phyloP scores from a whole-genome alignment of 2,797 vertebrate genomes.

The Falco naumanni region DNA sequence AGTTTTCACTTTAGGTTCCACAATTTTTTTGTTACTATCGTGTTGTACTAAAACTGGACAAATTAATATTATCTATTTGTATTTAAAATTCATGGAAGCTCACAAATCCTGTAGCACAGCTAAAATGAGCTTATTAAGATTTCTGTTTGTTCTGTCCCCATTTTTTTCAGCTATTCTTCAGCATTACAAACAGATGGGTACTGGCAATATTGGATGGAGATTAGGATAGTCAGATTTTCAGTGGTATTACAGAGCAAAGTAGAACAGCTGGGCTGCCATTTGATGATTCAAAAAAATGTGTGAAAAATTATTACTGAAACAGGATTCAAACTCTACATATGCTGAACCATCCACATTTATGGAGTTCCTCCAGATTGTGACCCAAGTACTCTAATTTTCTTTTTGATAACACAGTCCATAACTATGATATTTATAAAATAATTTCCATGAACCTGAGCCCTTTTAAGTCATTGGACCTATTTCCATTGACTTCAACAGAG shows the following conservation, averaged over 20 bases:
- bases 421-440: background rate
- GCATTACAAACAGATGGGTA: slow-evolving; percentile 17
- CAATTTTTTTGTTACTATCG: background rate
- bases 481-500: background rate
- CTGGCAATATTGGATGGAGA: background rate
- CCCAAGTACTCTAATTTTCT: background rate
- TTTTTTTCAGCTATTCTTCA: background rate
- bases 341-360: background rate
- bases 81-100: background rate
- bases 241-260: background rate
- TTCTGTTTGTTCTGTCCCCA: background rate
- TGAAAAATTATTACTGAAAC: slow-evolving; percentile 44
- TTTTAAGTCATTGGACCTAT: background rate
- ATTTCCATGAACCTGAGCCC: background rate
- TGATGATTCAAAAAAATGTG: slow-evolving; percentile 17
- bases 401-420: background rate
- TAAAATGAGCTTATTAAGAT: background rate
- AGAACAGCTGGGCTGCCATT: slow-evolving; percentile 56
- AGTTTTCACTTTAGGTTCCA: background rate
- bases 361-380: background rate
- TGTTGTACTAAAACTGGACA: background rate
- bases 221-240: background rate
- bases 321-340: background rate
- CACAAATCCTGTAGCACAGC: background rate
- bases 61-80: background rate